Evolutionary conservation across 2,888 invertebrate species (phyloP).

Genomic region (Eristalinus aeneus): DNA sequence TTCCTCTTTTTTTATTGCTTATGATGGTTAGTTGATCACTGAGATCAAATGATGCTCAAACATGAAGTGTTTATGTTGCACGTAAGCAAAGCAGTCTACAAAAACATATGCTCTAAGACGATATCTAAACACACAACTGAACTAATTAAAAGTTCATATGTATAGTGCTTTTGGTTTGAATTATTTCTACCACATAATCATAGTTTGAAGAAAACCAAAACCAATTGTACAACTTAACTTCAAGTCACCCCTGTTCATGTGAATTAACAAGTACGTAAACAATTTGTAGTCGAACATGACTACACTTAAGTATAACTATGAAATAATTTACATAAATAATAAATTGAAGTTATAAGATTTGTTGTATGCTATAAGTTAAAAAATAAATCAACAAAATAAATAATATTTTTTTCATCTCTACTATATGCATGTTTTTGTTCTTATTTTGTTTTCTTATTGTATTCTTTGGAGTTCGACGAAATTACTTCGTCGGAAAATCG

Average conservation of each 20-base stretch:
- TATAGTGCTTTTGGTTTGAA: too few relatives aligned
- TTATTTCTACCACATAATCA: not conserved
- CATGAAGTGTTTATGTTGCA: too few relatives aligned
- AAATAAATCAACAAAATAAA: slow-evolving; percentile 50
- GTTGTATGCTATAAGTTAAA: slow-evolving; percentile 38
- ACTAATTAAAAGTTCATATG: too few relatives aligned
- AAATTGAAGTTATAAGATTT: slow-evolving; percentile 30
- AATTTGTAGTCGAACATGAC: not conserved
- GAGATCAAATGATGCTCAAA: too few relatives aligned
- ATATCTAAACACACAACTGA: too few relatives aligned
- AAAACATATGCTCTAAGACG: too few relatives aligned
- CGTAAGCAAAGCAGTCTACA: too few relatives aligned
- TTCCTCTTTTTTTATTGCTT: too few relatives aligned
- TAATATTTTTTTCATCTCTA: not conserved
- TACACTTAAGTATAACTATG: slow-evolving; percentile 4
- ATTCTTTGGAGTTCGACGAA: not conserved
- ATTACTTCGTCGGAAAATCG: slow-evolving; percentile 92
- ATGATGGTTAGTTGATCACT: too few relatives aligned
- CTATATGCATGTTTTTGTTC: not conserved
- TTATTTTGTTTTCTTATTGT: not conserved
- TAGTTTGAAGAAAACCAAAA: not conserved
- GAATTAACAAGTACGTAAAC: not conserved
- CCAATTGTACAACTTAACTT: not conserved
- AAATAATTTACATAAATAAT: slow-evolving; percentile 42
- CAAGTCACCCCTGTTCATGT: not conserved